A percentile compares a stretch with the other conserved stretches of the same genome.
These are phyloP conservation scores for Nymphalis urticae DNA, from an alignment of 2,888 invertebrate species.

Conservation along the genomic window DNA sequence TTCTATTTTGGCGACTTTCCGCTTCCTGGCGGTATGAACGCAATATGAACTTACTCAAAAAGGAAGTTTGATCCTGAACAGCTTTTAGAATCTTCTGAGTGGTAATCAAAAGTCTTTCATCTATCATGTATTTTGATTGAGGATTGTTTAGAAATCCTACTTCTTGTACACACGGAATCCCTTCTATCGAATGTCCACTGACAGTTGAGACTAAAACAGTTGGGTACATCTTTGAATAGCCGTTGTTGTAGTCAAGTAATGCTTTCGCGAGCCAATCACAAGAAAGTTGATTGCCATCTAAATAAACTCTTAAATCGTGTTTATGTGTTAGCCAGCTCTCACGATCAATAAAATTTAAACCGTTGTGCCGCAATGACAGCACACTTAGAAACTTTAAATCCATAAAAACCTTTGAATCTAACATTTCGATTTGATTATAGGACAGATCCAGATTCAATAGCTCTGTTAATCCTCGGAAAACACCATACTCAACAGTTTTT, in stretches of 20 bases:
- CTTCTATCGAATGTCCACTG: slow-evolving; percentile 56
- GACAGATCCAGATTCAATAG: slow-evolving; percentile 53
- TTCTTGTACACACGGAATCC: slow-evolving; percentile 59
- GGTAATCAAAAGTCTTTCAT: slow-evolving; percentile 62
- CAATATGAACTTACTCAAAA: slow-evolving; percentile 51
- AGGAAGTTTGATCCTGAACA: slow-evolving; percentile 62
- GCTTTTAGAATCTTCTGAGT: slow-evolving; percentile 68
- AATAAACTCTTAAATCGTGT: slow-evolving; percentile 52
- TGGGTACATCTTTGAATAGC: slow-evolving; percentile 64
- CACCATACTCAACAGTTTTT: slow-evolving; percentile 56
- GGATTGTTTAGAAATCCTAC: slow-evolving; percentile 30
- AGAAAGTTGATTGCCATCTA: slow-evolving; percentile 65
- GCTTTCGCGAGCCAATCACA: slow-evolving; percentile 66
- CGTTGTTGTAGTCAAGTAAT: slow-evolving; percentile 61
- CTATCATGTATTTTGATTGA: slow-evolving; percentile 40
- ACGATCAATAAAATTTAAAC: slow-evolving; percentile 53
- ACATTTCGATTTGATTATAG: slow-evolving; percentile 51
- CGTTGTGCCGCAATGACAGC: slow-evolving; percentile 60
- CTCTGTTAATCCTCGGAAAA: slow-evolving; percentile 56
- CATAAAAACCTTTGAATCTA: slow-evolving; percentile 63
- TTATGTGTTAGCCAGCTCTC: slow-evolving; percentile 63
- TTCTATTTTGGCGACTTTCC: slow-evolving; percentile 31
- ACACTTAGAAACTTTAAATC: slow-evolving; percentile 59
- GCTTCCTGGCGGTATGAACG: slow-evolving; percentile 42
- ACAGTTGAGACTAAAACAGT: slow-evolving; percentile 42